Base-by-base conservation (phyloP, 2,888 invertebrate genomes). In the Rhaphigaster nebulosa region DNA sequence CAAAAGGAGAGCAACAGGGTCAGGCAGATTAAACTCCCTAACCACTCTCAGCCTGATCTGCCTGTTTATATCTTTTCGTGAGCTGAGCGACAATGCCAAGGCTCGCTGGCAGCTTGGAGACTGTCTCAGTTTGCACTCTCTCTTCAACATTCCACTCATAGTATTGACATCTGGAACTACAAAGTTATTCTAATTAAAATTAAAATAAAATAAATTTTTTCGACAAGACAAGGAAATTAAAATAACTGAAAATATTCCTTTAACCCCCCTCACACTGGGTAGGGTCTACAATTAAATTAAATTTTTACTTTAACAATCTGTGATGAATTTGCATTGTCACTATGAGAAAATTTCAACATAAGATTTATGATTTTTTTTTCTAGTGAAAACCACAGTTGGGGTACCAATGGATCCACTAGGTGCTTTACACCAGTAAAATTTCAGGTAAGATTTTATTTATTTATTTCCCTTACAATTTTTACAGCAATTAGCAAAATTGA, bases 21-120 rank as follows among this genome's bases (percentile, higher is more conserved):
- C 99, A 0, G 99, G 99, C 91, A 98, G 95, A 93, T 98, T 98
- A 94, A 98, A 97, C 94, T 99, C 99, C 87, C 99, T 96, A 26
- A 99, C 98, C 2, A 98, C 98, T 15, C 98, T 96, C 93, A 99
- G 94, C 91, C 98, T 96, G 29, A 94, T 94, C 94, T 96, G 96
- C 92, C 96, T 95, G 93, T 96, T 96, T 92, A 98, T 96, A 93
- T 97, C 96, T 92, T 96, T 96, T 90, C 96, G 95, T 92, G 97
- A 97, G 15, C 96, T 96, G 92, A 97, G 95, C 91, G 96, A 96
- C 94, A 97, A 94, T 92, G 96, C 95, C 91, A 97, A 95, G 88
- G 98, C 98, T 90, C 97, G 95, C 93, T 96, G 96, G 93, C 97
- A 97, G 93, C 96, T 96, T 10, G 97, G 96, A 89, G 97, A 95